phyloP scores from a whole-genome alignment of 2,113 vertebrate genomes.

The Bambusicola thoracicus region DNA sequence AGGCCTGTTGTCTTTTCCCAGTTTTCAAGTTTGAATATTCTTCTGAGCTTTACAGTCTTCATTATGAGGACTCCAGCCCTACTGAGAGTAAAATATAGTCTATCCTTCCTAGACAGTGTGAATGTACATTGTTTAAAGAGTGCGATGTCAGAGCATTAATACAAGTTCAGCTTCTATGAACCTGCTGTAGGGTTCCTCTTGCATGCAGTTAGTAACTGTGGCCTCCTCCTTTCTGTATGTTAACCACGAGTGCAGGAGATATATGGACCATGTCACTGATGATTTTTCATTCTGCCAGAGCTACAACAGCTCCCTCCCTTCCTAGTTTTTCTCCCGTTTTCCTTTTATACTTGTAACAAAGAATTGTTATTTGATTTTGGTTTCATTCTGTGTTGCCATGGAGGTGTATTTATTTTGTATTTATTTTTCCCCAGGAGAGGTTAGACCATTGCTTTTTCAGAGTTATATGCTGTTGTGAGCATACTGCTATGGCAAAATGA shows the following conservation, averaged over 20 bases:
- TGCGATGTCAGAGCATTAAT: background rate
- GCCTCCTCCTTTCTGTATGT: background rate
- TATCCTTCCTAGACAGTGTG: background rate
- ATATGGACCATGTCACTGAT: background rate
- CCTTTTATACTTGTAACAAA: background rate
- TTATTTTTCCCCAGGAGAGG: background rate
- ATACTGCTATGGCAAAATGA: background rate
- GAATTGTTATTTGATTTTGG: background rate
- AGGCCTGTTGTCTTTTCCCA: background rate
- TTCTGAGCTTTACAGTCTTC: background rate
- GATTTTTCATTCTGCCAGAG: background rate
- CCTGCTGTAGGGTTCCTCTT: background rate
- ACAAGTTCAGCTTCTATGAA: background rate
- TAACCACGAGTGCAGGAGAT: background rate
- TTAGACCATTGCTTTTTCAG: background rate
- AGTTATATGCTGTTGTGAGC: background rate
- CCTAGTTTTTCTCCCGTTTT: background rate
- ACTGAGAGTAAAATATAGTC: background rate
- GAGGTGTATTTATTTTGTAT: background rate
- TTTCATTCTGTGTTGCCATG: background rate
- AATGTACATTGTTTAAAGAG: background rate
- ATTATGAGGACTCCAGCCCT: too few species aligned
- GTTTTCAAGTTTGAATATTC: background rate
- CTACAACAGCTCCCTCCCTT: background rate
- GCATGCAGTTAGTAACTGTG: background rate